Conservation (phyloP, 2,888 invertebrate genomes). For the Magallana nippona region DNA sequence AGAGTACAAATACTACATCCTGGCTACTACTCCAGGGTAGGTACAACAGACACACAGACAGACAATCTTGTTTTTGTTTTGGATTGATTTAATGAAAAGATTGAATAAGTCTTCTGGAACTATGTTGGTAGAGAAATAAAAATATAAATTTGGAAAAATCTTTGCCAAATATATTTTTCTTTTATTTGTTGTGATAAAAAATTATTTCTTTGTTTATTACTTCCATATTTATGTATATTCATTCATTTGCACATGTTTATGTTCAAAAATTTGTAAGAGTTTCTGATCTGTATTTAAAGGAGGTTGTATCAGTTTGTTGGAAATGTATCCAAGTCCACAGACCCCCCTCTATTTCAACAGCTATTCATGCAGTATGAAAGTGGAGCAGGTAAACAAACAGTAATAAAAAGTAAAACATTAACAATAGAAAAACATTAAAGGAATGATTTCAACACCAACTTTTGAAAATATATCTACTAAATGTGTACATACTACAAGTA, state of each 20-base stretch:
- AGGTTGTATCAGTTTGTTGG: slow-evolving; percentile 94
- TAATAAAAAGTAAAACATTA: too few relatives aligned
- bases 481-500: not conserved
- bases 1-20: slow-evolving; percentile 87
- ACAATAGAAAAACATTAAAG: too few relatives aligned
- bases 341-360: slow-evolving; percentile 89
- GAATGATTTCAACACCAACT: too few relatives aligned
- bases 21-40: slow-evolving; percentile 88
- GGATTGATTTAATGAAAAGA: too few relatives aligned
- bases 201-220: not conserved
- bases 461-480: not conserved
- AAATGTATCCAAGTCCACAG: slow-evolving; percentile 85
- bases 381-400: slow-evolving; percentile 83
- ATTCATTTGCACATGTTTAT: too few relatives aligned
- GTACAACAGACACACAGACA: slow-evolving; percentile 27
- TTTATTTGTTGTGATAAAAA: not conserved
- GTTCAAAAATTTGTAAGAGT: not conserved
- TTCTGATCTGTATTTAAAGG: slow-evolving; percentile 78
- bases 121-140: too few relatives aligned
- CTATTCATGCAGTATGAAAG: slow-evolving; percentile 85
- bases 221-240: not conserved
- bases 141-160: too few relatives aligned
- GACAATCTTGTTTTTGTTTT: not conserved
- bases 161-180: too few relatives aligned
- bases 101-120: too few relatives aligned